Evolutionary conservation across 2,797 vertebrate genomes (phyloP).

Genomic region (Chrosomus eos): DNA sequence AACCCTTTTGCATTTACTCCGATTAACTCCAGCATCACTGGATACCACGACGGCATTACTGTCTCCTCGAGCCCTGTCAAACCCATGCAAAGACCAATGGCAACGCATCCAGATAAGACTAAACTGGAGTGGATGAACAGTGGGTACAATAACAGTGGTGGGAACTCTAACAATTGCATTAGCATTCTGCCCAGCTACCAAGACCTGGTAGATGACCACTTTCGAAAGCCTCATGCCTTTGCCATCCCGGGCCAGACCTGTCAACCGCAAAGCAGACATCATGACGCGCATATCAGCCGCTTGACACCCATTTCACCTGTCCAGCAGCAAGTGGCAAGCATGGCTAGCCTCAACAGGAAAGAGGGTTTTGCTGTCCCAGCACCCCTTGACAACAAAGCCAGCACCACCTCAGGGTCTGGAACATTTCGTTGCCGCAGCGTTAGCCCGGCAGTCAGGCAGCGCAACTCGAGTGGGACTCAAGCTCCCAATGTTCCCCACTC

Average conservation of each 20-base stretch:
- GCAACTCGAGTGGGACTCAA: slow-evolving; percentile 86
- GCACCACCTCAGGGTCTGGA: slow-evolving; percentile 73
- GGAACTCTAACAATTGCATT: slow-evolving; percentile 78
- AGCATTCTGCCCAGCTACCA: slow-evolving; percentile 93
- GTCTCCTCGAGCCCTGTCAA: slow-evolving; percentile 96
- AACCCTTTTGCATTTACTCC: slow-evolving; percentile 98
- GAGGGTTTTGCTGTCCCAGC: slow-evolving; percentile 97
- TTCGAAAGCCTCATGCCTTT: slow-evolving; percentile 97
- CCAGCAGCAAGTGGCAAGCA: slow-evolving; percentile 85
- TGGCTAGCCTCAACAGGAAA: slow-evolving; percentile 83
- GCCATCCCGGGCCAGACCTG: slow-evolving; percentile 89
- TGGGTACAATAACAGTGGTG: slow-evolving; percentile 82
- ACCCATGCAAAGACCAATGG: slow-evolving; percentile 97
- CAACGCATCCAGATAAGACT: slow-evolving; percentile 96
- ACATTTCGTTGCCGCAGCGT: slow-evolving; percentile 94
- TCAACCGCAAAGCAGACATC: slow-evolving; percentile 86
- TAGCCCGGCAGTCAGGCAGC: slow-evolving; percentile 95
- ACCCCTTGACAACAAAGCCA: slow-evolving; percentile 91
- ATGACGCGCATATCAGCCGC: slow-evolving; percentile 87
- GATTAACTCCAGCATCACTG: slow-evolving; percentile 92
- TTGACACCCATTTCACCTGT: slow-evolving; percentile 95
- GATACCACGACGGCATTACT: slow-evolving; percentile 90
- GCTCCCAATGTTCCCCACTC: slow-evolving; percentile 80
- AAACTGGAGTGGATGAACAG: slow-evolving; percentile 97
- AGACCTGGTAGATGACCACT: slow-evolving; percentile 92